Evolutionary conservation across 2,797 vertebrate genomes (phyloP).

Genomic region (Nannoperca australis): DNA sequence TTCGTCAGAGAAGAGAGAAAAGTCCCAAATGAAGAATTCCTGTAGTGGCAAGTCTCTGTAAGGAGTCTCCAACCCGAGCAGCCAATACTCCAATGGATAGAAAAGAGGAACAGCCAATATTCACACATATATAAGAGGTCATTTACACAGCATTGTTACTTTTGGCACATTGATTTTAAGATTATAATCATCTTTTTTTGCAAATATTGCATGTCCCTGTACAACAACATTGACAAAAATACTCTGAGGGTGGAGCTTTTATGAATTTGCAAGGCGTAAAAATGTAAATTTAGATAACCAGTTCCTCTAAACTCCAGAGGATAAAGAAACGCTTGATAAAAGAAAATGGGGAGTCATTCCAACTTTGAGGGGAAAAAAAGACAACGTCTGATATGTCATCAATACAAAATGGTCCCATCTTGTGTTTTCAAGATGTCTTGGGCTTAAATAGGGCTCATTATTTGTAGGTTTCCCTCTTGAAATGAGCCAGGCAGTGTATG

Average conservation of each 20-base stretch:
- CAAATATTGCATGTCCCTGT: conserved; percentile 99
- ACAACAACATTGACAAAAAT: conserved; percentile 94
- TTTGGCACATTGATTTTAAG: conserved; percentile 95
- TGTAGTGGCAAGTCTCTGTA: conserved; percentile 91
- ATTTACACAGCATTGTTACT: conserved; percentile 89
- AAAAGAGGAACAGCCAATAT: conserved; percentile 96
- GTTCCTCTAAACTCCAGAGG: conserved; percentile 92
- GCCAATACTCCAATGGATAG: conserved; percentile 95
- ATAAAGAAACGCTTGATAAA: conserved; percentile 81
- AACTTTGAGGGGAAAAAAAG: conserved; percentile 86
- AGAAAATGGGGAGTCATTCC: conserved; percentile 90
- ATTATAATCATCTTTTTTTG: conserved; percentile 86
- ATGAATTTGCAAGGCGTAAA: conserved; percentile 88
- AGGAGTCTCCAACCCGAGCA: conserved; percentile 92
- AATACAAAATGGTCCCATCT: conserved; percentile 94
- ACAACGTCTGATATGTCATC: conserved; percentile 91
- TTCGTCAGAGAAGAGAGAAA: conserved; percentile 89
- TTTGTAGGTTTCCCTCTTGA: conserved; percentile 87
- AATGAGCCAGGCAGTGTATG: conserved; percentile 93
- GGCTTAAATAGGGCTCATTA: conserved; percentile 84
- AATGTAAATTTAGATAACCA: conserved; percentile 89
- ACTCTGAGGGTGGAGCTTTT: conserved; percentile 85
- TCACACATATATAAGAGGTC: conserved; percentile 89
- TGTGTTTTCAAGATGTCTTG: conserved; percentile 93
- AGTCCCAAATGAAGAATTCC: conserved; percentile 89